phyloP scores from a whole-genome alignment of 2,888 invertebrate species.

The Anoplius nigerrimus region DNA sequence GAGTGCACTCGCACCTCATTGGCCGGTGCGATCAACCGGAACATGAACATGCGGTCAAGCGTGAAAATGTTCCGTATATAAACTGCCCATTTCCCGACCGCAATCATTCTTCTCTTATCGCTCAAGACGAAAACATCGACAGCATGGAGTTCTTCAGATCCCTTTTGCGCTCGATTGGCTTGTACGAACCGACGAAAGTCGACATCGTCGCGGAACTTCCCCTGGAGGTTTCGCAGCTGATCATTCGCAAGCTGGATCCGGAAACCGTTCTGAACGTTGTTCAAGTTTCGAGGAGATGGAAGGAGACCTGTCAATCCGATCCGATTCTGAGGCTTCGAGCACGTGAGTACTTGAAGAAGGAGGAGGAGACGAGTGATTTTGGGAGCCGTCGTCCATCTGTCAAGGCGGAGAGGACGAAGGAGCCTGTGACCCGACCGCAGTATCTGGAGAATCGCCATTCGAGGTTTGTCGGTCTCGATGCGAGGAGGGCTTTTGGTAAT shows the following conservation, averaged over 20 bases:
- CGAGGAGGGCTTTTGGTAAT: not conserved
- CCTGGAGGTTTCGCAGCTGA: constrained; percentile 23
- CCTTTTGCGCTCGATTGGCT: constrained; percentile 20
- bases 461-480: not conserved
- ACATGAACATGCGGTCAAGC: not conserved
- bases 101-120: not conserved
- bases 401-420: not conserved
- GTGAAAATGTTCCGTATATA: constrained; percentile 11
- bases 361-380: not conserved
- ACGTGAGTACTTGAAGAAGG: not conserved
- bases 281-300: constrained; percentile 19
- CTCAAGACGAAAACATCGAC: not conserved
- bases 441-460: too few species aligned
- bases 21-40: constrained; percentile 13
- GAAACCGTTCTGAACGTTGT: constrained; percentile 12
- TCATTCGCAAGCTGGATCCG: constrained; percentile 25
- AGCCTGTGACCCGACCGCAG: not conserved
- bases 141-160: constrained; percentile 30
- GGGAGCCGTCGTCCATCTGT: not conserved
- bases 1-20: constrained; percentile 11
- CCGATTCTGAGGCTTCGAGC: not conserved
- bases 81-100: not conserved
- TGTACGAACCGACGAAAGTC: constrained; percentile 20
- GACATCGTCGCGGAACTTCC: constrained; percentile 30
- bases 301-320: constrained; percentile 11